A percentile compares a stretch with the other conserved stretches of the same genome.
Evolutionary conservation across 1,140 invertebrate species (phyloP).

Genomic region (Drosophila sproati): DNA sequence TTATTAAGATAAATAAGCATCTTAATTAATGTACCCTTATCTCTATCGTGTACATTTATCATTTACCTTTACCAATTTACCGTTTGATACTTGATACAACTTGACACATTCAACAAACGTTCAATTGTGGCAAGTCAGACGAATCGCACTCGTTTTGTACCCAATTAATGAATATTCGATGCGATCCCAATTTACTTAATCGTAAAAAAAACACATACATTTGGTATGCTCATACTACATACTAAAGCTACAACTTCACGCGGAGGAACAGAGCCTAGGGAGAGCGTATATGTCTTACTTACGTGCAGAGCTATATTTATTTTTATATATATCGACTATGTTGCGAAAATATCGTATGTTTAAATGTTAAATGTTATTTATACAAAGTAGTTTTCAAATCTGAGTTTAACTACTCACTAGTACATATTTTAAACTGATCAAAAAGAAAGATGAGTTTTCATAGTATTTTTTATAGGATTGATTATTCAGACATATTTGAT

Average conservation of each 20-base stretch:
- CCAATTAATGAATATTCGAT: not conserved
- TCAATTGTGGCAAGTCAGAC: not conserved
- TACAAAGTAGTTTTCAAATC: no score
- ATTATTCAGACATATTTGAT: no score
- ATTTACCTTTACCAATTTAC: not conserved
- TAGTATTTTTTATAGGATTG: no score
- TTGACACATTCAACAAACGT: not conserved
- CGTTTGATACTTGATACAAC: not conserved
- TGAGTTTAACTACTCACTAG: no score
- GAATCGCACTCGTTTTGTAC: not conserved
- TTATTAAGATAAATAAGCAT: not conserved
- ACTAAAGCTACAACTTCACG: constrained; percentile 47
- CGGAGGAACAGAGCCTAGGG: constrained; percentile 19
- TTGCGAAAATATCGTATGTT: not conserved
- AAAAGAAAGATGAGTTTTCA: no score
- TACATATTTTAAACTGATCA: no score
- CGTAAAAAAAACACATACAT: not conserved
- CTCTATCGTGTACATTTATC: constrained; percentile 8
- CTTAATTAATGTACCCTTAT: constrained; percentile 8
- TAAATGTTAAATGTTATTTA: not conserved
- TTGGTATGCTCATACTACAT: not conserved
- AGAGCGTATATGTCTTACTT: constrained; percentile 5
- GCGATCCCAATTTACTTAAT: no score
- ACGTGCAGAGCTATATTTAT: not conserved
- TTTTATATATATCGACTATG: not conserved